Evolutionary conservation across 1,140 invertebrate genomes (phyloP).

Genomic region (Drosophila ercepeae): DNA sequence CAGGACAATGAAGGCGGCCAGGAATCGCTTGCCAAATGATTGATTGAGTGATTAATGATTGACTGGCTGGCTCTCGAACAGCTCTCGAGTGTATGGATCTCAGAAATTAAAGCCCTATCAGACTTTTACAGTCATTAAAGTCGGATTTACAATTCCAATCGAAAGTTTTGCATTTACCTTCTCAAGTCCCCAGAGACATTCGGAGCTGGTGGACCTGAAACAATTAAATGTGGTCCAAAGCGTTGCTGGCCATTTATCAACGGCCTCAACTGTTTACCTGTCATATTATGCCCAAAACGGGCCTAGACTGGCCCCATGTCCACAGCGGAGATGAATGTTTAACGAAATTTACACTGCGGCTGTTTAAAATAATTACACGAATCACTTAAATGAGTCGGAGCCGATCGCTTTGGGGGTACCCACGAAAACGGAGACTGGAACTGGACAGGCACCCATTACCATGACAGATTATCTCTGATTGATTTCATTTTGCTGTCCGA

Average conservation of each 20-base stretch:
- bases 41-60: constrained; percentile 83
- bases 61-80: constrained; percentile 30
- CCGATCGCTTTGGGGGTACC: constrained; percentile 36
- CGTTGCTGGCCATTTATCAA: constrained; percentile 73
- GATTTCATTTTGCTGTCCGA: constrained; percentile 75
- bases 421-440: constrained; percentile 14
- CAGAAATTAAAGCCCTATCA: constrained; percentile 61
- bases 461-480: constrained; percentile 81
- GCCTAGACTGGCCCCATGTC: constrained; percentile 32
- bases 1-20: constrained; percentile 52
- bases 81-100: constrained; percentile 23
- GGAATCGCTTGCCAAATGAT: constrained; percentile 61
- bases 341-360: constrained; percentile 79
- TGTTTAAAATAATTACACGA: constrained; percentile 83
- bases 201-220: constrained; percentile 26
- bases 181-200: constrained; percentile 3
- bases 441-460: constrained; percentile 72
- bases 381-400: constrained; percentile 69
- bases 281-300: constrained; percentile 82
- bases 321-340: constrained; percentile 65
- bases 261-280: constrained; percentile 74
- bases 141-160: constrained; percentile 52
- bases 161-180: constrained; percentile 47
- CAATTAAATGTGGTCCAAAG: constrained; percentile 77
- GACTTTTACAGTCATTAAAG: constrained; percentile 66